phyloP scores from a whole-genome alignment of 2,888 invertebrate species.

The Eucriotettix oculatus region DNA sequence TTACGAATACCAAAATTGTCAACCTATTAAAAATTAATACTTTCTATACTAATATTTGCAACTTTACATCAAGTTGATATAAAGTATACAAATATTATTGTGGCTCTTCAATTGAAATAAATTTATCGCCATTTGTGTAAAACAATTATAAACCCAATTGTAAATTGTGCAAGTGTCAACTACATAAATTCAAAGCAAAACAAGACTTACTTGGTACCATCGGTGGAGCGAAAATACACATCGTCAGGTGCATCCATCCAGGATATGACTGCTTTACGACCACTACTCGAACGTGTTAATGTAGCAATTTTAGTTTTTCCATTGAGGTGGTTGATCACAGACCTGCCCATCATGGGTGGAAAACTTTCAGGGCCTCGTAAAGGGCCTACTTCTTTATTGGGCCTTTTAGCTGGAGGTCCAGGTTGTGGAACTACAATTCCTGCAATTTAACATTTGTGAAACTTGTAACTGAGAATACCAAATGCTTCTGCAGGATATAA shows the following conservation, averaged over 20 bases:
- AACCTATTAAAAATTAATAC: too few relatives aligned
- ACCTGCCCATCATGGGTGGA: constrained; percentile 35
- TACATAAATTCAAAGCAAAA: not conserved
- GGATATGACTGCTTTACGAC: constrained; percentile 82
- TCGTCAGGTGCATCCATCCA: constrained; percentile 98
- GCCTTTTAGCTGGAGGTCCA: constrained; percentile 59
- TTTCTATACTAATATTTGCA: too few relatives aligned
- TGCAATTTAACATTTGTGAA: constrained; percentile 12
- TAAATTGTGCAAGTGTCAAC: not conserved
- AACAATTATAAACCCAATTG: not conserved
- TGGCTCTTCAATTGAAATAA: too few relatives aligned
- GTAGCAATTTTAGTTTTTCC: constrained; percentile 69
- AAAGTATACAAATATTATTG: too few relatives aligned
- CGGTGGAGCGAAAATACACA: constrained; percentile 86
- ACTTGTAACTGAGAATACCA: too few relatives aligned
- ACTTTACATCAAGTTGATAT: too few relatives aligned
- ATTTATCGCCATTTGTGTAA: too few relatives aligned
- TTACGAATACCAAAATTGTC: too few relatives aligned
- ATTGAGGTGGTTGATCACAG: constrained; percentile 39
- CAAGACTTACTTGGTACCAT: constrained; percentile 63
- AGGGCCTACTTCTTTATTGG: constrained; percentile 43
- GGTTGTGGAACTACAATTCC: constrained; percentile 21
- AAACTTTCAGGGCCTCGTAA: constrained; percentile 14
- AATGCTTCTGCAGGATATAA: too few relatives aligned
- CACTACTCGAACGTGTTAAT: constrained; percentile 56